phyloP scores from a whole-genome alignment of 2,797 vertebrate genomes.

The Tarsius wallacei region DNA sequence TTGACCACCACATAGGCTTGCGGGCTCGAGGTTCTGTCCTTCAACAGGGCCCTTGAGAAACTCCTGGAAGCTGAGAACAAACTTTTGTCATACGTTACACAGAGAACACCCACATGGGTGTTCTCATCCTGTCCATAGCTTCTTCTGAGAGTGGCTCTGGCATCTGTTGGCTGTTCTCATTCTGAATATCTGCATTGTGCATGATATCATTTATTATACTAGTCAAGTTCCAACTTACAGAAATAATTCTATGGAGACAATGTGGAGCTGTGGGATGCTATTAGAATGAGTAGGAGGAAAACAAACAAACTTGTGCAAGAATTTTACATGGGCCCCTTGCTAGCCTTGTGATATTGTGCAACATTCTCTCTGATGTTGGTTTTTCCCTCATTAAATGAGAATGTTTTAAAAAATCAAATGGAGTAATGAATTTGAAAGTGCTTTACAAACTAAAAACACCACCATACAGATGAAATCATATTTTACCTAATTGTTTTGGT shows the following conservation, averaged over 20 bases:
- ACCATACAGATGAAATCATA: background rate
- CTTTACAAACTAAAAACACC: background rate
- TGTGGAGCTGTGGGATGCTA: accelerated
- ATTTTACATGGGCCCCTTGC: background rate
- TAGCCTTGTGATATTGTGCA: background rate
- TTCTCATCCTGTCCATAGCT: background rate
- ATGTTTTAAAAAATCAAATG: background rate
- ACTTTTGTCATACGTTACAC: background rate
- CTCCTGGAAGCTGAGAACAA: background rate
- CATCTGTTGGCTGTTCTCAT: background rate
- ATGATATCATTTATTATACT: background rate
- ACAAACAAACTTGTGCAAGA: background rate
- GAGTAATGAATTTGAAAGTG: background rate
- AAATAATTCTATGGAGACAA: background rate
- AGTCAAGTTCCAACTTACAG: background rate
- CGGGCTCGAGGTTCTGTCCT: background rate
- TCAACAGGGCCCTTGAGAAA: background rate
- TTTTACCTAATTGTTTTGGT: background rate
- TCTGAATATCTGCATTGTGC: background rate
- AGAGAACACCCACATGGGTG: background rate
- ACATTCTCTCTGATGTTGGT: background rate
- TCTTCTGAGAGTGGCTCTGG: background rate
- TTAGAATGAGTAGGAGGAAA: background rate
- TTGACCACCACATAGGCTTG: background rate
- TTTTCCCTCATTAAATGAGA: background rate